phyloP scores from a whole-genome alignment of 2,797 vertebrate species.

The Moxostoma hubbsi region DNA sequence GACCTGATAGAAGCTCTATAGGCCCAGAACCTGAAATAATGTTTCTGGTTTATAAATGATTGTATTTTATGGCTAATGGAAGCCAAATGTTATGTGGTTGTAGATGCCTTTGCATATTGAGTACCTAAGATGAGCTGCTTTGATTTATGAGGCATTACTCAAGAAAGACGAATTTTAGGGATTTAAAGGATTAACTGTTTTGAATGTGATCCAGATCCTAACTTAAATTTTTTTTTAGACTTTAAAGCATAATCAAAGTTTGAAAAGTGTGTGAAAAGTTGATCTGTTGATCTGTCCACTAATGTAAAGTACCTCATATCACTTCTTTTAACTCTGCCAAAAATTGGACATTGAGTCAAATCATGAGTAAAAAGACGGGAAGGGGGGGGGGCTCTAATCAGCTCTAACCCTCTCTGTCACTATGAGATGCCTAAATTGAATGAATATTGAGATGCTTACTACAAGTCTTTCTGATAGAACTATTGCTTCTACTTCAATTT shows the following conservation, averaged over 20 bases:
- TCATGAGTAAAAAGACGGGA: no score
- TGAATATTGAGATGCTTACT: no score
- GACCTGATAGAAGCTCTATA: constrained; percentile 26
- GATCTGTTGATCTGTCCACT: neutral
- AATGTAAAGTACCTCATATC: neutral
- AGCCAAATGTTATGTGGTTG: constrained; percentile 40
- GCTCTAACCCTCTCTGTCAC: neutral
- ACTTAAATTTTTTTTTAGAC: neutral
- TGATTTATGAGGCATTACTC: neutral
- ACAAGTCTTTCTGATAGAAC: no score
- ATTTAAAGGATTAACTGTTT: neutral
- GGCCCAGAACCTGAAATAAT: constrained; percentile 6
- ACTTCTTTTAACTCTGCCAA: neutral
- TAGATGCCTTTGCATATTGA: constrained; percentile 19
- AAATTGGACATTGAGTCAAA: neutral
- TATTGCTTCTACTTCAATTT: no score
- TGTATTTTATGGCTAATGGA: constrained; percentile 39
- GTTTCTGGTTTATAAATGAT: constrained; percentile 27
- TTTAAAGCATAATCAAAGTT: neutral
- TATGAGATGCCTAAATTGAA: no score
- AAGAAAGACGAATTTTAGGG: neutral
- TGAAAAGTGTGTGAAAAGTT: neutral
- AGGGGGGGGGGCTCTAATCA: no score
- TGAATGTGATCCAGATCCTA: neutral
- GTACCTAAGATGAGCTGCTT: constrained; percentile 15